A percentile compares a stretch with the other conserved stretches of the same genome.
Evolutionary conservation across 2,888 invertebrate species (phyloP).

Genomic region (Apoda limacodes): DNA sequence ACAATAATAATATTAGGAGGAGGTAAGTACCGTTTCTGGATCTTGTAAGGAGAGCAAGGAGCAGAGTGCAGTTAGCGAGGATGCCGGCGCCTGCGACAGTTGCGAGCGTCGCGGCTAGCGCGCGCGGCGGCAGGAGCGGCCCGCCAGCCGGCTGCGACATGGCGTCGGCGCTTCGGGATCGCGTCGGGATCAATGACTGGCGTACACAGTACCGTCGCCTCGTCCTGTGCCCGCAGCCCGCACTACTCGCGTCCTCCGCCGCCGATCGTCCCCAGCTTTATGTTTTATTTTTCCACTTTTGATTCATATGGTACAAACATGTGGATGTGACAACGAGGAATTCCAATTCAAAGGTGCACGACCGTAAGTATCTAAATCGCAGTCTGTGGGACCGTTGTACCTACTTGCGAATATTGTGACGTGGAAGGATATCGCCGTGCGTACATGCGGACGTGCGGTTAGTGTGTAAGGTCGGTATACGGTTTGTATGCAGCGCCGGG

Average conservation of each 20-base stretch:
- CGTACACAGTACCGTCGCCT: slow-evolving; percentile 24
- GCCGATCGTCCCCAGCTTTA: slow-evolving; percentile 35
- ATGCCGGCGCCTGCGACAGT: slow-evolving; percentile 55
- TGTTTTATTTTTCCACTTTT: slow-evolving; percentile 32
- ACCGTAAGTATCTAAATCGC: too few species aligned
- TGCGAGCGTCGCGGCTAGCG: slow-evolving; percentile 40
- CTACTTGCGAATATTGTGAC: too few species aligned
- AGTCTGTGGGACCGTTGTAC: too few species aligned
- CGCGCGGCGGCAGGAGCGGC: slow-evolving; percentile 48
- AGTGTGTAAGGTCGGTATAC: too few species aligned
- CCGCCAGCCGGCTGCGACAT: slow-evolving; percentile 34
- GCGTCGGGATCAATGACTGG: slow-evolving; percentile 64
- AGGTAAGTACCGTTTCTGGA: slow-evolving; percentile 66
- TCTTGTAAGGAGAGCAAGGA: slow-evolving; percentile 51
- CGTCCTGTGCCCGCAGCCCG: too few species aligned
- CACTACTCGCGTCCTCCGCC: slow-evolving; percentile 52
- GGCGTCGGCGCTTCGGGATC: slow-evolving; percentile 45
- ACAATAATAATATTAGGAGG: too few species aligned
- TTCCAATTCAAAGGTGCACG: too few species aligned
- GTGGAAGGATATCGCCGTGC: too few species aligned
- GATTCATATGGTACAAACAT: slow-evolving; percentile 1
- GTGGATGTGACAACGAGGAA: slow-evolving; percentile 8
- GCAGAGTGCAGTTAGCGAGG: slow-evolving; percentile 50
- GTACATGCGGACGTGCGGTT: too few species aligned
- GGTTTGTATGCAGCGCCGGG: too few species aligned